phyloP scores from a whole-genome alignment of 2,888 invertebrate genomes.

The Lypha dubia region DNA sequence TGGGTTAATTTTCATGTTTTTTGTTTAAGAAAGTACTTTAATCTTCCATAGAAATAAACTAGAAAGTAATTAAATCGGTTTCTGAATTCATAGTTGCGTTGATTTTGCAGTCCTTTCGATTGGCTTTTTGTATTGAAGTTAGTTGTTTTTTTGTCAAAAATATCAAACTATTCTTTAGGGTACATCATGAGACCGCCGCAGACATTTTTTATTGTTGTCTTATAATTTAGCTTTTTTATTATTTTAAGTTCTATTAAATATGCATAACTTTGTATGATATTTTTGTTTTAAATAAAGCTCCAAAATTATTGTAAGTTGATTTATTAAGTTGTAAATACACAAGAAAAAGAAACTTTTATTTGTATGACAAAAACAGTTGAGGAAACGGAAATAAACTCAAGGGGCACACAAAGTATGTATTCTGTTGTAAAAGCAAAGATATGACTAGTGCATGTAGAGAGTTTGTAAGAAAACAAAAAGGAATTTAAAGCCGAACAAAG shows the following conservation, averaged over 20 bases:
- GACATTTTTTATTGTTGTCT: not conserved
- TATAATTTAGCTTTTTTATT: not conserved
- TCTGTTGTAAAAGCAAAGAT: conserved; percentile 40
- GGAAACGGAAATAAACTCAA: conserved; percentile 35
- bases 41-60: no score
- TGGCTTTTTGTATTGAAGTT: no score
- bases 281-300: conserved; percentile 64
- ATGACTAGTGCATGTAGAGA: conserved; percentile 28
- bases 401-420: not conserved
- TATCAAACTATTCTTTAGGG: not conserved
- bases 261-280: conserved; percentile 61
- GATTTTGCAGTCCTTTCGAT: no score
- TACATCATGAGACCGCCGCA: not conserved
- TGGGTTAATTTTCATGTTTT: no score
- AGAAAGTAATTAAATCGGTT: no score
- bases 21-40: no score
- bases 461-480: conserved; percentile 22
- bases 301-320: conserved; percentile 68
- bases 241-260: conserved; percentile 58
- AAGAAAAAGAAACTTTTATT: conserved; percentile 51
- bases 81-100: no score
- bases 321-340: conserved; percentile 65
- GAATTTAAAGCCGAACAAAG: conserved; percentile 35
- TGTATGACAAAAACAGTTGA: conserved; percentile 35
- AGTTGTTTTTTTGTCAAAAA: no score